Conservation (phyloP, 2,888 invertebrate species). For the Drosophila ustulata region DNA sequence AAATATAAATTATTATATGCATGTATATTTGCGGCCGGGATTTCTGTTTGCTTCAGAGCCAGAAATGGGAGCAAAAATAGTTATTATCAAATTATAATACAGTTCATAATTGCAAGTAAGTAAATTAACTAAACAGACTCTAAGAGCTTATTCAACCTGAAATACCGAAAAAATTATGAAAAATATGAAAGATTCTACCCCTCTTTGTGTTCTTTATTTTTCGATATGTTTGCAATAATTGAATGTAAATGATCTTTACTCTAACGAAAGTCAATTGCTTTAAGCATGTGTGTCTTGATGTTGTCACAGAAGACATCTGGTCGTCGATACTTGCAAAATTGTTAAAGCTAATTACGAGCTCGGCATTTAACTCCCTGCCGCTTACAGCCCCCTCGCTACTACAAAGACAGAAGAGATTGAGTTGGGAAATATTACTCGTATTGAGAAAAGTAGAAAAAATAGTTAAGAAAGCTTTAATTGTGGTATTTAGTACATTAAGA, state of each 20-base stretch:
- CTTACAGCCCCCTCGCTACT: neutral
- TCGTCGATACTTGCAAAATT: constrained; percentile 25
- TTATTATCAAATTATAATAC: no score
- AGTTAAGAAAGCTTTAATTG: constrained; percentile 73
- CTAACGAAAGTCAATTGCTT: constrained; percentile 71
- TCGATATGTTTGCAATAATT: constrained; percentile 49
- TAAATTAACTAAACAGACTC: no score
- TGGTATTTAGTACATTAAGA: constrained; percentile 58
- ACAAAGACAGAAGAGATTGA: constrained; percentile 53
- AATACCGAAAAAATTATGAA: neutral
- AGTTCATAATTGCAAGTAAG: no score
- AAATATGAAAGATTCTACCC: neutral
- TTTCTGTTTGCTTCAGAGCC: no score
- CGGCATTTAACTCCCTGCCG: neutral
- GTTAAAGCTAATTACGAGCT: constrained; percentile 57
- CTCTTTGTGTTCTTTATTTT: neutral
- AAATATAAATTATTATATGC: no score
- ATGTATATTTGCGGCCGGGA: no score
- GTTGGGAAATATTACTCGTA: constrained; percentile 30
- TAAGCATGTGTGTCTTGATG: constrained; percentile 45
- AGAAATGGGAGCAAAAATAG: no score
- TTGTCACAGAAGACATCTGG: constrained; percentile 42
- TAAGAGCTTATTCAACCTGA: no score
- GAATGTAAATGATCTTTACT: constrained; percentile 70
- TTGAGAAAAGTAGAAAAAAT: constrained; percentile 49